Percentiles rank a stretch among this genome's conserved stretches.
Evolutionary conservation across 2,888 invertebrate species (phyloP).

Genomic region (Clusia tigrina): DNA sequence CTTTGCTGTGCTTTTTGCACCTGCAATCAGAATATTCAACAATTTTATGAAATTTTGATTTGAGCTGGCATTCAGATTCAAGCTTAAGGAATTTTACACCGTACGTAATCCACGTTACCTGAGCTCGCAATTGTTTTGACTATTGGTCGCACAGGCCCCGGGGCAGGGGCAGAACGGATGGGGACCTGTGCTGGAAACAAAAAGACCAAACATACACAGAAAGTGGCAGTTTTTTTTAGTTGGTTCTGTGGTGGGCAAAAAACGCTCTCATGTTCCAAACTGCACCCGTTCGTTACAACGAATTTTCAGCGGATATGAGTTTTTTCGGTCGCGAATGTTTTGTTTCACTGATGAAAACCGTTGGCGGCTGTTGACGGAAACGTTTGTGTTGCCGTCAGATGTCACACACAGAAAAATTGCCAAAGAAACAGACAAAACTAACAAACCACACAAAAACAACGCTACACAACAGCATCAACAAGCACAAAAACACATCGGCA

Average conservation of each 20-base stretch:
- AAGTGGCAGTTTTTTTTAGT: too few species aligned
- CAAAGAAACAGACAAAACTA: too few species aligned
- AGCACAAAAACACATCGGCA: too few species aligned
- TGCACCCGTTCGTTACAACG: too few species aligned
- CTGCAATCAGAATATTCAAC: not conserved
- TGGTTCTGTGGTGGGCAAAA: not conserved
- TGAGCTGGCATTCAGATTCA: not conserved
- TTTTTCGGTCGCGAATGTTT: not conserved
- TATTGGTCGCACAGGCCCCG: not conserved
- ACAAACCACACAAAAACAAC: too few species aligned
- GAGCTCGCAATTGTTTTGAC: constrained; percentile 2
- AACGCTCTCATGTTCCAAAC: too few species aligned
- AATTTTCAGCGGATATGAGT: constrained; percentile 8
- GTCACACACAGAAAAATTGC: not conserved
- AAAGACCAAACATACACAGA: not conserved
- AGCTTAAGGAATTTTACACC: not conserved
- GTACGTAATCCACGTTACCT: not conserved
- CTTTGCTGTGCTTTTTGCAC: not conserved
- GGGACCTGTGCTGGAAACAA: not conserved
- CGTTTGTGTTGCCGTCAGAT: not conserved
- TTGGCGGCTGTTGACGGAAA: not conserved
- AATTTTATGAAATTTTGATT: constrained; percentile 5
- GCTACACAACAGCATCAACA: too few species aligned
- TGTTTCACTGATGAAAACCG: not conserved
- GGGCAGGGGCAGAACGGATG: too few species aligned